A percentile compares a stretch with the other conserved stretches of the same genome.
phyloP scores from a whole-genome alignment of 2,888 invertebrate species.

The Plagodis pulveraria region DNA sequence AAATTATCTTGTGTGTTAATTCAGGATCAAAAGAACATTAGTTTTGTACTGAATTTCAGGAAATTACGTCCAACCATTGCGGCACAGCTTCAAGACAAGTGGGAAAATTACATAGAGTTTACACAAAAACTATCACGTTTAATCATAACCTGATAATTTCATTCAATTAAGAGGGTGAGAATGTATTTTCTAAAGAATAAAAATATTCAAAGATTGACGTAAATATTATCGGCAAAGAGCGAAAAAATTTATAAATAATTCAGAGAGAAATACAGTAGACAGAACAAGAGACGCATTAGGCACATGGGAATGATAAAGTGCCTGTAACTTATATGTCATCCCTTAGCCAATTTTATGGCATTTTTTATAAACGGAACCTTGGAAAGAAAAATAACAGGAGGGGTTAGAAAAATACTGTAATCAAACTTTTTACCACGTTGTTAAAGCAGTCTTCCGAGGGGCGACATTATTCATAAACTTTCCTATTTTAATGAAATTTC shows the following conservation, averaged over 20 bases:
- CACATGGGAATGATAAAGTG: constrained; percentile 53
- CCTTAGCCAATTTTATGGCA: constrained; percentile 41
- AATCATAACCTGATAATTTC: too few species aligned
- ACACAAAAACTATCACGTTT: too few species aligned
- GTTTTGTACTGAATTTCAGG: too few species aligned
- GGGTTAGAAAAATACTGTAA: constrained; percentile 43
- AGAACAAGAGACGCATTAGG: constrained; percentile 40
- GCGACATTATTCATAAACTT: constrained; percentile 50
- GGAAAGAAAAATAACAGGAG: constrained; percentile 41
- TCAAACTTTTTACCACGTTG: constrained; percentile 52
- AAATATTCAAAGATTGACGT: constrained; percentile 18
- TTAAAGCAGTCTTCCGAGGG: constrained; percentile 45
- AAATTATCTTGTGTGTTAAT: too few species aligned
- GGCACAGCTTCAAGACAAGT: too few species aligned
- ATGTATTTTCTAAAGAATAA: too few species aligned
- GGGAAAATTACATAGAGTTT: too few species aligned
- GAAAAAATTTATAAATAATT: constrained; percentile 36
- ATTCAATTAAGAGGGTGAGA: too few species aligned
- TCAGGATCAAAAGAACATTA: too few species aligned
- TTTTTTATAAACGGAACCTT: constrained; percentile 30
- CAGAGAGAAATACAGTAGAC: constrained; percentile 39
- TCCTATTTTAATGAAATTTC: constrained; percentile 53
- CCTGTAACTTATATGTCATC: constrained; percentile 50
- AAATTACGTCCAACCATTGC: too few species aligned
- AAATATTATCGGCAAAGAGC: constrained; percentile 21